Evolutionary conservation across 2,113 vertebrate species (phyloP).

Genomic region (Phocoena phocoena): DNA sequence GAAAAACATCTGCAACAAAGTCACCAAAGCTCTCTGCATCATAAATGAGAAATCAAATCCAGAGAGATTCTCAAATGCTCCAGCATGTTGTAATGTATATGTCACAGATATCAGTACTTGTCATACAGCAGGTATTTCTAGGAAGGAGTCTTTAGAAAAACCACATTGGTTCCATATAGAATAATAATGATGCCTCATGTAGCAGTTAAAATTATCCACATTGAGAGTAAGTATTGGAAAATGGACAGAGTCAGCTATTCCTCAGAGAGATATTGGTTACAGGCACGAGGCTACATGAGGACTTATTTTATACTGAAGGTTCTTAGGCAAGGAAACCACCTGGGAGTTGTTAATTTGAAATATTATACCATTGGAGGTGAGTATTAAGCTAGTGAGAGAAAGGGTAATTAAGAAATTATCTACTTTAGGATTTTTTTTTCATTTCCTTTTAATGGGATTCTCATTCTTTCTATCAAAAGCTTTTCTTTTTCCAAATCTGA

Average conservation of each 20-base stretch:
- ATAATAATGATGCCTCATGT: neutral
- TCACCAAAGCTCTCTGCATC: neutral
- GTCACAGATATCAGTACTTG: neutral
- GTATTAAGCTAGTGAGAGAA: constrained; percentile 1
- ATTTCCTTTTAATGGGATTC: constrained; percentile 18
- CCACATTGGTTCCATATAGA: neutral
- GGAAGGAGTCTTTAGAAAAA: neutral
- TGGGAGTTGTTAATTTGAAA: neutral
- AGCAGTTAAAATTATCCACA: neutral
- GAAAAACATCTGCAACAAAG: neutral
- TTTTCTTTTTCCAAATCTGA: neutral
- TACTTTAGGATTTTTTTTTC: neutral
- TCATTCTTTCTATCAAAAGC: neutral
- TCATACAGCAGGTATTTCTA: neutral
- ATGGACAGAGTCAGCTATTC: neutral
- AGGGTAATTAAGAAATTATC: neutral
- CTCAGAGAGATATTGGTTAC: neutral
- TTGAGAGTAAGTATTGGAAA: neutral
- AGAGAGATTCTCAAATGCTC: neutral
- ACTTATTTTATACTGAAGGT: neutral
- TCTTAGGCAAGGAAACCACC: neutral
- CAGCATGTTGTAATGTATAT: too few relatives aligned
- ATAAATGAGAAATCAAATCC: neutral
- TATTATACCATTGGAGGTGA: neutral
- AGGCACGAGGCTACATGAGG: neutral